These are phyloP conservation scores for Eupithecia tripunctaria DNA, from an alignment of 2,888 invertebrate species.

Conservation along the genomic window DNA sequence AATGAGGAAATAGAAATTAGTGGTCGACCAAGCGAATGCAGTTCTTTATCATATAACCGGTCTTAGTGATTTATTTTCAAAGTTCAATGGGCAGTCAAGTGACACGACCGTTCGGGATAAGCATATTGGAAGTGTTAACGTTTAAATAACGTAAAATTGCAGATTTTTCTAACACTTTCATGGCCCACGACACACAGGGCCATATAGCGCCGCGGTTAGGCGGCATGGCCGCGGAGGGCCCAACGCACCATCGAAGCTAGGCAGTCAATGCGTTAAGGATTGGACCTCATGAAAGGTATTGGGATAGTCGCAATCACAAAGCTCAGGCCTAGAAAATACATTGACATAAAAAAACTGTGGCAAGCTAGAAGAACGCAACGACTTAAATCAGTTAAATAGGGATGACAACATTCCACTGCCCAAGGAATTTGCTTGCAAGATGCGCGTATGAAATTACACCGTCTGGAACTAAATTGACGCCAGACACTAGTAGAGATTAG, in stretches of 20 bases:
- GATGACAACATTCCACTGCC: conserved; percentile 36
- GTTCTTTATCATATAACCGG: conserved; percentile 67
- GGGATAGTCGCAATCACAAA: neutral
- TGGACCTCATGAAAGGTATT: neutral
- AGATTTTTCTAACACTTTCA: neutral
- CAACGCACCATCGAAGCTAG: too few species aligned
- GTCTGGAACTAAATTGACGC: conserved; percentile 73
- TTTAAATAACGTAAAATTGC: neutral
- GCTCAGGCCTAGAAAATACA: neutral
- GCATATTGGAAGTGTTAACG: neutral
- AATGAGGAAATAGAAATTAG: conserved; percentile 85
- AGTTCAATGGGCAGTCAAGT: conserved; percentile 23
- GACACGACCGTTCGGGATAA: neutral
- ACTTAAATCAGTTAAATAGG: conserved; percentile 29
- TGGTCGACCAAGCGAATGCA: conserved; percentile 75
- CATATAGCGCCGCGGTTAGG: too few species aligned
- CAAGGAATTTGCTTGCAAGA: conserved; percentile 56
- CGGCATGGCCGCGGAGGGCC: too few species aligned
- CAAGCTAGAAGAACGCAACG: neutral
- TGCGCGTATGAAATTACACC: conserved; percentile 59
- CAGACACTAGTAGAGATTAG: conserved; percentile 57
- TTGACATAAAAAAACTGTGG: neutral
- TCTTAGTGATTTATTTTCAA: conserved; percentile 49
- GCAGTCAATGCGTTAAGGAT: neutral
- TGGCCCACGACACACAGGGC: too few species aligned